Conservation (phyloP, 2,113 vertebrate genomes). For the Empidonax traillii region DNA sequence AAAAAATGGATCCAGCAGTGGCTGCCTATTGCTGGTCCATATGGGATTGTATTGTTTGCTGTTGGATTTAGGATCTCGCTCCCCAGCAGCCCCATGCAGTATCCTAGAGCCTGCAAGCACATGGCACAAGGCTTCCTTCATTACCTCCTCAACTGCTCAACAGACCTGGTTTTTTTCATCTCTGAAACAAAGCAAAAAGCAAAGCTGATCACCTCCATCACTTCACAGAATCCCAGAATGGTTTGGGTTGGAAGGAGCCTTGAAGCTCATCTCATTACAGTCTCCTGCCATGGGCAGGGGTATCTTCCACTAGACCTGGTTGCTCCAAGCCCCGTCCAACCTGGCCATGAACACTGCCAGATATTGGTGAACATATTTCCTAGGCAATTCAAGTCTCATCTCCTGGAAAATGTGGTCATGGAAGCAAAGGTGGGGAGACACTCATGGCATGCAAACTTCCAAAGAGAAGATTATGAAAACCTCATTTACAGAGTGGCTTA, state of each 20-base stretch:
- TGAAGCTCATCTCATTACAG: background rate
- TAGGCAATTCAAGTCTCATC: background rate
- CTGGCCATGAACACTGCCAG: background rate
- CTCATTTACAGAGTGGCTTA: background rate
- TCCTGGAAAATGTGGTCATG: background rate
- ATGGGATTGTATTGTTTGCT: background rate
- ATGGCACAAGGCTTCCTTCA: background rate
- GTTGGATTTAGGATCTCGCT: background rate
- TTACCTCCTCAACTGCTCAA: background rate
- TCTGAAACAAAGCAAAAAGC: background rate
- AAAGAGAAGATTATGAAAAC: background rate
- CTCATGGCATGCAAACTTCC: background rate
- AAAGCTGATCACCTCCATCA: background rate
- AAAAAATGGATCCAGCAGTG: background rate
- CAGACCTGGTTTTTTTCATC: background rate
- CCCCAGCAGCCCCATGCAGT: rapidly evolving
- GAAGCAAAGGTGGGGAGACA: background rate
- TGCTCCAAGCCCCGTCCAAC: background rate
- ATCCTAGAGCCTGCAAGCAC: background rate
- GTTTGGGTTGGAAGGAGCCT: background rate
- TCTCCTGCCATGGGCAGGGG: background rate
- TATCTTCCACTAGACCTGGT: background rate
- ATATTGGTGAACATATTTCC: background rate
- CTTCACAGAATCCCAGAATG: background rate
- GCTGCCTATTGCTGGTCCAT: background rate